Base-by-base conservation (phyloP, 1,140 invertebrate genomes). In the Ptiloglossa arizonensis region DNA sequence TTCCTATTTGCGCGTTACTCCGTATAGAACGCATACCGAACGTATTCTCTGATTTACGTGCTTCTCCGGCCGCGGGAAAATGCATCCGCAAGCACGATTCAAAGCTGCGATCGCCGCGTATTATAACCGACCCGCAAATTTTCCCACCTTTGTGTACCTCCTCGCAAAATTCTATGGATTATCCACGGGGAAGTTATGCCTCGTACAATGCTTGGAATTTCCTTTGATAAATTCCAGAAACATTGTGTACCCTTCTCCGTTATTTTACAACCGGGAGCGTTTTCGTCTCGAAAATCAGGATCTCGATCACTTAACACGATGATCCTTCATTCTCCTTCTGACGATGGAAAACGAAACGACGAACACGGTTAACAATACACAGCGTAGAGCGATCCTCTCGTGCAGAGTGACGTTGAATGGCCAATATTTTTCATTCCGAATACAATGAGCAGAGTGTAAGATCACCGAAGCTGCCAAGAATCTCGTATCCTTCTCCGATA, bases 1-100 rank as follows among this genome's bases (percentile, higher is more conserved):
- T 54, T 68, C 66, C 66, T 54, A 54, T 68, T 68, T 32, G 32
- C 66, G 66, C 22, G 50, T 68, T 68, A 68, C 54, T 54, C n/a
- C 48, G 13, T 15, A 32, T 38, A 44, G 62, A 17, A 27, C 11
- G 62, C 38, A 46, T 22, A 19, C 62, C 13, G 13, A 24, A 17
- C 64, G 17, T 68, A n/a, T 50, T 29, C 32, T 68, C 50, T 68
- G 48, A 67, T 67, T 67, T 67, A 35, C 29, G 22, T 19, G 64
- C 11, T 52, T 24, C 46, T n/a, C 29, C 13, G 9, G 29, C 6
- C 22, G 46, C 54, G 54, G 54, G 54, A 57, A 32, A 57, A 57
- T 32, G 27, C 27, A 32, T 27, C 27, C 54, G 13, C 54, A 24
- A 27, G 24, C 54, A 56, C 32, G 46, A 68, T 68, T 68, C 50